A percentile compares a stretch with the other conserved stretches of the same genome.
These are phyloP conservation scores for Diadegma fenestrale DNA, from an alignment of 2,888 invertebrate species.

Conservation along the genomic window DNA sequence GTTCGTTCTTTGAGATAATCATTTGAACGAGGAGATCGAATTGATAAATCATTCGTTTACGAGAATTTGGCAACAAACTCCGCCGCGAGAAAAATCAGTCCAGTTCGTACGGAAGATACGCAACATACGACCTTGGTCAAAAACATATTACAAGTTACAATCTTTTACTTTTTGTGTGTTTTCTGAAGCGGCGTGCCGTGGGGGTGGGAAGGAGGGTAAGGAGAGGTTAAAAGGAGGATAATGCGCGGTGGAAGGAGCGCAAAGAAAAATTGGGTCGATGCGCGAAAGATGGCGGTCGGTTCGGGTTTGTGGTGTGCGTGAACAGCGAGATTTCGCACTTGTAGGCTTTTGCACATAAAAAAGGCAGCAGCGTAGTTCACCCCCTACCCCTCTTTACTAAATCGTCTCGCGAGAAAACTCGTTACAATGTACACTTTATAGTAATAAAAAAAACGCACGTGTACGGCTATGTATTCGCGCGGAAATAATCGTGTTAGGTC, in stretches of 20 bases:
- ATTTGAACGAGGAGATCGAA: background rate
- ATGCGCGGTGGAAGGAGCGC: constrained; percentile 66
- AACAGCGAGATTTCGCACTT: constrained; percentile 49
- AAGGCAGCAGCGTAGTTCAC: constrained; percentile 16
- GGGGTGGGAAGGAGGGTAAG: background rate
- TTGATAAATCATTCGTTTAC: background rate
- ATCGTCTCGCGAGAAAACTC: constrained; percentile 32
- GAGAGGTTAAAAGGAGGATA: constrained; percentile 2
- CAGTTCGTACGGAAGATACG: background rate
- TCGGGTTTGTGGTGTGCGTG: constrained; percentile 69
- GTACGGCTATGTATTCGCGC: constrained; percentile 11
- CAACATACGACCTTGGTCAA: constrained; percentile 34
- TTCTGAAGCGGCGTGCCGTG: background rate
- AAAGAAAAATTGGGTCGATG: constrained; percentile 82
- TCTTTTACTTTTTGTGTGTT: constrained; percentile 27
- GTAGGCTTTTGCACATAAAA: constrained; percentile 57
- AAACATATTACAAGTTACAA: constrained; percentile 27
- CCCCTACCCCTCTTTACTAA: constrained; percentile 19
- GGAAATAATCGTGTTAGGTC: constrained; percentile 21
- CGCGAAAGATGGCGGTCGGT: constrained; percentile 82
- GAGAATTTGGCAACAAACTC: background rate
- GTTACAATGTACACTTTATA: constrained; percentile 23
- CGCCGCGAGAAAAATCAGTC: background rate
- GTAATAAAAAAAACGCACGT: constrained; percentile 45
- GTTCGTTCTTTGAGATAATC: background rate